Percentiles rank a stretch among this genome's conserved stretches.
These are phyloP conservation scores for Agonopterix subpropinquella DNA, from an alignment of 2,888 invertebrate genomes.

Conservation along the genomic window DNA sequence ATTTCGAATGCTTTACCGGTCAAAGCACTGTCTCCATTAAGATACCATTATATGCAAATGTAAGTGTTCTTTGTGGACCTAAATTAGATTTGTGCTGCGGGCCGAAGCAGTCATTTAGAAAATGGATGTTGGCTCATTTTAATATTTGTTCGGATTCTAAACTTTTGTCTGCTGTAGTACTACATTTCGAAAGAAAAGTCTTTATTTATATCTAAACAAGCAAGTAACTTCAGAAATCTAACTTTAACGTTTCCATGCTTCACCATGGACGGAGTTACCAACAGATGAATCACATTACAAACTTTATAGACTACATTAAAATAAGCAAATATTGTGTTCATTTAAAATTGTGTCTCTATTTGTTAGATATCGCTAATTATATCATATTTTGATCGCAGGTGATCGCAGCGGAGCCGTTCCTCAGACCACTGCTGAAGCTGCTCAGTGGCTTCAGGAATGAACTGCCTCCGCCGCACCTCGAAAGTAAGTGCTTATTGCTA, in stretches of 20 bases:
- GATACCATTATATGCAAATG: constrained; percentile 46
- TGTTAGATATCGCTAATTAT: background rate
- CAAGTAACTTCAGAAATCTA: too few relatives aligned
- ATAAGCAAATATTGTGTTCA: background rate
- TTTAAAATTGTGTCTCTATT: background rate
- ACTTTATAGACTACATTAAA: background rate
- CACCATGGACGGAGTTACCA: background rate
- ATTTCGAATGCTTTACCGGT: constrained; percentile 14
- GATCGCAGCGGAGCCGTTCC: constrained; percentile 92
- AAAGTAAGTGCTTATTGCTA: constrained; percentile 66
- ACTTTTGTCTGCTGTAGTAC: background rate
- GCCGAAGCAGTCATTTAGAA: constrained; percentile 25
- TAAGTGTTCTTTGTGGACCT: constrained; percentile 32
- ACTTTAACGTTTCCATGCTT: background rate
- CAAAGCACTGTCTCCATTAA: constrained; percentile 27
- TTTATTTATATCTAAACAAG: background rate
- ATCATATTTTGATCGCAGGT: constrained; percentile 75
- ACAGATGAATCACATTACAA: too few relatives aligned
- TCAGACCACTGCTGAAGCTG: constrained; percentile 90
- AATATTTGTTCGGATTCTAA: constrained; percentile 13
- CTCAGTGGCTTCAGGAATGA: constrained; percentile 87
- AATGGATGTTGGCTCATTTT: constrained; percentile 23
- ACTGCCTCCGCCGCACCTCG: constrained; percentile 86
- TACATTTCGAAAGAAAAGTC: background rate
- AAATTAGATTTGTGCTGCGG: constrained; percentile 35